Conservation (phyloP, 2,113 vertebrate species). For the Anoura caudifer region DNA sequence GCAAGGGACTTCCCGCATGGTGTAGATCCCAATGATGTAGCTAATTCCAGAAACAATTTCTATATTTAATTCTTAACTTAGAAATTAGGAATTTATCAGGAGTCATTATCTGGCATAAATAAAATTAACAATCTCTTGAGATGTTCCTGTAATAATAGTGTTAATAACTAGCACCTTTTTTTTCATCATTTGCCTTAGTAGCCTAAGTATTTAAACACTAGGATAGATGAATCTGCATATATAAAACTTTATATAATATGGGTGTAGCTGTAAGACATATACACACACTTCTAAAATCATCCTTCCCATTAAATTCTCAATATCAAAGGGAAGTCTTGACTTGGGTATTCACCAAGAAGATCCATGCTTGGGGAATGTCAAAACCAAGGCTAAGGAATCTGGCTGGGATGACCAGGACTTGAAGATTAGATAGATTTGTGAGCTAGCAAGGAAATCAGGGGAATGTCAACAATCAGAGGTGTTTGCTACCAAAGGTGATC, state of each 20-base stretch:
- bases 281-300: background rate
- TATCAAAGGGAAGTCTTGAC: background rate
- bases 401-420: background rate
- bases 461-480: background rate
- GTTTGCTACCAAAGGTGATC: background rate
- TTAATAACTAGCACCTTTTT: background rate
- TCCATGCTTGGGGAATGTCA: background rate
- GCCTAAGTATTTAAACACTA: background rate
- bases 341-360: background rate
- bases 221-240: background rate
- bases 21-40: background rate
- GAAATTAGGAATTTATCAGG: conserved; percentile 35
- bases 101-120: background rate
- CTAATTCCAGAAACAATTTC: background rate
- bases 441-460: background rate
- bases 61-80: conserved; percentile 37
- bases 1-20: background rate
- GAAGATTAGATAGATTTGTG: background rate
- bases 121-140: background rate
- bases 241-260: background rate
- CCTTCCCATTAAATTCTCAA: background rate
- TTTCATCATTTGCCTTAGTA: background rate
- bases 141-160: background rate
- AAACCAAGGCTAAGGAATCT: background rate
- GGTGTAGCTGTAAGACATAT: background rate